Evolutionary conservation across 2,113 vertebrate genomes (phyloP), one percentile per base, ranked within the genome.

Genomic region (Microcebus murinus): DNA sequence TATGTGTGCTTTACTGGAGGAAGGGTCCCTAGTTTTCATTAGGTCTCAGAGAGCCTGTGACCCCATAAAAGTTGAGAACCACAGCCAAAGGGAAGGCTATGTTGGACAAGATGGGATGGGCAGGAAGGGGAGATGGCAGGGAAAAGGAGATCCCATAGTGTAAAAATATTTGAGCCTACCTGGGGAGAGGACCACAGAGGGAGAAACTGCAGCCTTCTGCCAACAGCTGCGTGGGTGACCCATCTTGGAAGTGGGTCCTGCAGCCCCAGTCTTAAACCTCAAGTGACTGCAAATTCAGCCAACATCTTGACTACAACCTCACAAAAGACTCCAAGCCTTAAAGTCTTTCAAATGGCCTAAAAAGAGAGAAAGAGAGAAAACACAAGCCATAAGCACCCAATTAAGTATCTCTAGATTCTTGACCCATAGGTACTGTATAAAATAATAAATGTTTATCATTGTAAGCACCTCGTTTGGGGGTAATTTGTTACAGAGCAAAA

Each of bases 211-310:
- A 57, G 20, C 34, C 61, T 50, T 36, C 20, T 8, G 18, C 61
- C 79, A 7, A 65, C 36, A 79, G 50, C 20, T 8, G 0, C 0
- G 3, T 3, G 48, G 31, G 21, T 1, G 27, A 0, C 11, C 25
- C 21, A 0, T 13, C 71, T 20, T 59, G 93, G 71, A 39, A 68
- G 52, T 4, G 4, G 29, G 20, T 27, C 87, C 34, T 27, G 45
- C 52, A 34, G 10, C 42, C 31, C 84, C 34, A 8, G 9, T 29
- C 11, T 57, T 21, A 15, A 79, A 45, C 50, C 34, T 36, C 68
- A 50, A 39, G 42, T 52, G 25, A 15, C 39, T 23, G 8, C 3
- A 36, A 48, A 63, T 63, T 63, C 27, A 63, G 59, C 59, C 59
- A 63, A 63, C 59, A 63, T 27, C 59, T 63, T 63, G 4, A 67